Percentiles rank a stretch among this genome's conserved stretches.
Evolutionary conservation across 1,140 invertebrate genomes (phyloP).

Genomic region (Notospermus geniculatus): DNA sequence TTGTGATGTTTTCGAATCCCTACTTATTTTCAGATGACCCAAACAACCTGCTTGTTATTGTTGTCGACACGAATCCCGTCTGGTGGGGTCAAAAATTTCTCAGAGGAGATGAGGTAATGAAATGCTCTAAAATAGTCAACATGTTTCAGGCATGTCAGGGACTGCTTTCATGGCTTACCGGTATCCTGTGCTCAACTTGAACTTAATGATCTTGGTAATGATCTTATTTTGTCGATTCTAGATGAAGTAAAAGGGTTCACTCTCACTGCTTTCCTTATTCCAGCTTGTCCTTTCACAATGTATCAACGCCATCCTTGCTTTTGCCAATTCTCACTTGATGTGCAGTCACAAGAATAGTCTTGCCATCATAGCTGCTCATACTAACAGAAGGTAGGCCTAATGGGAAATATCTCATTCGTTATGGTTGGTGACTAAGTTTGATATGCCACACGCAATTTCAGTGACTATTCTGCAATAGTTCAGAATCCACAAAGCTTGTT

Average conservation of each 20-base stretch:
- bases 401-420: too few relatives aligned
- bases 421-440: too few relatives aligned
- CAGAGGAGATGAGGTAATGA: conserved; percentile 59
- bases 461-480: too few relatives aligned
- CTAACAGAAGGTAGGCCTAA: conserved; percentile 67
- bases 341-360: conserved; percentile 81
- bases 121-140: too few relatives aligned
- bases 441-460: too few relatives aligned
- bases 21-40: conserved; percentile 20
- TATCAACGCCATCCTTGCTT: conserved; percentile 81
- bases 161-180: too few relatives aligned
- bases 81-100: conserved; percentile 70
- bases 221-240: background rate
- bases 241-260: background rate
- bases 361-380: conserved; percentile 82
- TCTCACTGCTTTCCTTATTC: conserved; percentile 19
- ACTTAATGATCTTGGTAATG: too few relatives aligned
- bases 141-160: too few relatives aligned
- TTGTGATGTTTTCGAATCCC: too few relatives aligned
- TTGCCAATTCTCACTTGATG: conserved; percentile 90
- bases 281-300: conserved; percentile 58
- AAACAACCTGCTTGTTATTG: conserved; percentile 73
- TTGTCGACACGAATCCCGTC: conserved; percentile 81
- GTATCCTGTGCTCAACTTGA: too few relatives aligned
- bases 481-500: too few relatives aligned